phyloP scores from a whole-genome alignment of 2,113 vertebrate genomes.

The Tenrec ecaudatus region DNA sequence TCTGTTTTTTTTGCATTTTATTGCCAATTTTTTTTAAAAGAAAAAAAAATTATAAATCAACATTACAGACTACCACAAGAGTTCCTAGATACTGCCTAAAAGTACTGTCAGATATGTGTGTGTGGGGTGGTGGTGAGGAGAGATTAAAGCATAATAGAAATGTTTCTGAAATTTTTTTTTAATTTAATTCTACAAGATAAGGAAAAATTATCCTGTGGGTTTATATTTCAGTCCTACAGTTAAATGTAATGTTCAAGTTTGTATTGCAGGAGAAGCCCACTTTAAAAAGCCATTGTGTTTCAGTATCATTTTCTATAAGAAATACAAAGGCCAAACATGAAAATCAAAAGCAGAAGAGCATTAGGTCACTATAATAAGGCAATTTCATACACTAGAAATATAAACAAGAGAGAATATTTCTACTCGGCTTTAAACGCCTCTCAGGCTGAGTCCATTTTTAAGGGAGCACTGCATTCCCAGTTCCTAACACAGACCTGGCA shows the following conservation, averaged over 20 bases:
- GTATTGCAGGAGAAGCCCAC: not conserved
- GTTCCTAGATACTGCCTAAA: not conserved
- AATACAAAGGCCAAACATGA: not conserved
- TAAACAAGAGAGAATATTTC: not conserved
- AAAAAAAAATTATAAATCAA: slow-evolving; percentile 10
- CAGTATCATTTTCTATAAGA: not conserved
- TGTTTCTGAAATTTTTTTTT: slow-evolving; percentile 29
- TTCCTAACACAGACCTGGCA: not conserved
- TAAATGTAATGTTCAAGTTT: not conserved
- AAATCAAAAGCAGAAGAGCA: slow-evolving; percentile 69
- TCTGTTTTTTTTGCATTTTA: slow-evolving; percentile 58
- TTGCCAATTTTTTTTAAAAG: not conserved
- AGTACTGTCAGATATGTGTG: not conserved
- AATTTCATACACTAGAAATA: slow-evolving; percentile 66
- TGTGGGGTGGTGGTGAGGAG: not conserved
- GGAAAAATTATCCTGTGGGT: not conserved
- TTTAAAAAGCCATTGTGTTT: slow-evolving; percentile 18
- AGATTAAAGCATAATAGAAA: not conserved
- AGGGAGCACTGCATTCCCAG: not conserved
- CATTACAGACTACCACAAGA: not conserved
- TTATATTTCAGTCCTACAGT: not conserved
- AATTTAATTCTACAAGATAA: not conserved
- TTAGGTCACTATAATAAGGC: slow-evolving; percentile 90
- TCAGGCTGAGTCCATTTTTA: not conserved
- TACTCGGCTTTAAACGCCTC: not conserved